Evolutionary conservation across 2,113 vertebrate species (phyloP).

Genomic region (Indicator maculatus): DNA sequence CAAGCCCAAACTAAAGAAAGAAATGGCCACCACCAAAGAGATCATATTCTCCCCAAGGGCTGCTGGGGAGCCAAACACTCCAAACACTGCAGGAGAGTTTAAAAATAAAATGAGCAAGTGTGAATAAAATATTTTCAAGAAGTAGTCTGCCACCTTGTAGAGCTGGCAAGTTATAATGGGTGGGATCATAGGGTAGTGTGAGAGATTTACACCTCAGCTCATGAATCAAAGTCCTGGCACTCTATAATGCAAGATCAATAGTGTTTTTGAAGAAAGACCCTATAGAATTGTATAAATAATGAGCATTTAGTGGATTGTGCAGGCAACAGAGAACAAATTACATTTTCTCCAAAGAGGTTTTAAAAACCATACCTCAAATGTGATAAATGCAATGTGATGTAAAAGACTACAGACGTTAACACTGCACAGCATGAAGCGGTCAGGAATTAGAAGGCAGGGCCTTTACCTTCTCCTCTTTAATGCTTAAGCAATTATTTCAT

Average conservation of each 20-base stretch:
- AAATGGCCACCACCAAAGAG: not conserved
- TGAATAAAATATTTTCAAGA: not conserved
- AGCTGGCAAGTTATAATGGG: not conserved
- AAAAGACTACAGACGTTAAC: not conserved
- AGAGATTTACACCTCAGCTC: slow-evolving; percentile 28
- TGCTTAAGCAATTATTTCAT: not conserved
- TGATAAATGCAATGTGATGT: slow-evolving; percentile 36
- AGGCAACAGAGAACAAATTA: slow-evolving; percentile 56
- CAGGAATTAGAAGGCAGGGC: not conserved
- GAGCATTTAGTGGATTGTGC: slow-evolving; percentile 55
- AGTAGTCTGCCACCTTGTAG: not conserved
- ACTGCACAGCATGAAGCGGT: not conserved
- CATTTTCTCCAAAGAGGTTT: slow-evolving; percentile 56
- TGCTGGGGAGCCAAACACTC: not conserved
- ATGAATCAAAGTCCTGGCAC: slow-evolving; percentile 52
- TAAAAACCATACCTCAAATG: slow-evolving; percentile 40
- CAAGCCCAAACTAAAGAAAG: not conserved
- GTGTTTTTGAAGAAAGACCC: slow-evolving; percentile 47
- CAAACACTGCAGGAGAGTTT: not conserved
- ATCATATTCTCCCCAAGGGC: fast-evolving
- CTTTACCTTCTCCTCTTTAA: not conserved
- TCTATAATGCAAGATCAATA: slow-evolving; percentile 59
- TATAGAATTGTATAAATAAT: slow-evolving; percentile 70
- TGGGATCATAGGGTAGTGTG: slow-evolving; percentile 12
- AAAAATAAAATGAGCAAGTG: not conserved